Evolutionary conservation across 2,888 invertebrate genomes (phyloP).

Genomic region (Bimastos eiseni): DNA sequence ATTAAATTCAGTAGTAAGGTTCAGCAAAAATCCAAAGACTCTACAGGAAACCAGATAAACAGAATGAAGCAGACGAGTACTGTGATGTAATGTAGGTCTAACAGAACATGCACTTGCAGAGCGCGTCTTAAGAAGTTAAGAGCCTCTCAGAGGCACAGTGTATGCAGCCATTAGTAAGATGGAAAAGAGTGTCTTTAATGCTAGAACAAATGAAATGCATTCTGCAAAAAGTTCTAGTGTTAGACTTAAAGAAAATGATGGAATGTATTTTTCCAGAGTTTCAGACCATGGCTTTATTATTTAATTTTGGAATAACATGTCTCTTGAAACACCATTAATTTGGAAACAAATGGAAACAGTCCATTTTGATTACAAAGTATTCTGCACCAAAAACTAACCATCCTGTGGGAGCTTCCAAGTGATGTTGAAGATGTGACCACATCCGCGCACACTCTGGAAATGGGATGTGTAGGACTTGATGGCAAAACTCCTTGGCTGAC

Average conservation of each 20-base stretch:
- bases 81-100: neutral
- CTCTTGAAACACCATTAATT: neutral
- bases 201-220: too few species aligned
- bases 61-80: neutral
- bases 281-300: neutral
- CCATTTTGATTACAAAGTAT: neutral
- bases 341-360: too few species aligned
- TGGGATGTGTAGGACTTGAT: neutral
- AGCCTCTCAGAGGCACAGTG: too few species aligned
- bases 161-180: too few species aligned
- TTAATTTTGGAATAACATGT: neutral
- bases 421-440: neutral
- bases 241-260: neutral
- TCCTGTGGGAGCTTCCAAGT: neutral
- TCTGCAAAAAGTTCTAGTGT: too few species aligned
- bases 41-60: neutral
- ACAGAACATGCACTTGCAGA: too few species aligned
- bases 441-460: neutral
- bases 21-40: neutral
- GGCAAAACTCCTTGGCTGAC: neutral
- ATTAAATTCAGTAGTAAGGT: neutral
- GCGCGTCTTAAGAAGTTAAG: too few species aligned
- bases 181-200: too few species aligned
- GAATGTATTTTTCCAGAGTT: neutral
- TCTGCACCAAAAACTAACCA: neutral